These are phyloP conservation scores for Papilio gigon DNA, from an alignment of 2,888 invertebrate species.

Conservation along the genomic window DNA sequence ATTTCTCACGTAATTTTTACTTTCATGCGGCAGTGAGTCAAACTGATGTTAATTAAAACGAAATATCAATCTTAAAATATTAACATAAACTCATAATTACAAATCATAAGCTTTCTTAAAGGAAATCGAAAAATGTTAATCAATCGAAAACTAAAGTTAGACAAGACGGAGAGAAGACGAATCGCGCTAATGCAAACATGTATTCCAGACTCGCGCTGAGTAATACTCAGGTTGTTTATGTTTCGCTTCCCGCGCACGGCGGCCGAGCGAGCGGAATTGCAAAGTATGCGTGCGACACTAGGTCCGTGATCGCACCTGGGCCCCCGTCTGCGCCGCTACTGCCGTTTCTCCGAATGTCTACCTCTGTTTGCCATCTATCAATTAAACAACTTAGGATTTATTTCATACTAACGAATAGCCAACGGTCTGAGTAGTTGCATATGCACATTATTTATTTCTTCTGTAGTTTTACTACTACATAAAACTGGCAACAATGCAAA, in stretches of 20 bases:
- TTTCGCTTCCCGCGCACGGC: conserved; percentile 43
- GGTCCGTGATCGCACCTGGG: conserved; percentile 64
- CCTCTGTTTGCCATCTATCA: conserved; percentile 43
- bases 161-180: conserved; percentile 27
- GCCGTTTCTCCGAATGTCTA: conserved; percentile 63
- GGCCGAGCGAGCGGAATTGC: conserved; percentile 43
- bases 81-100: too few species aligned
- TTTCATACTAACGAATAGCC: background rate
- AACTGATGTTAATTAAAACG: too few species aligned
- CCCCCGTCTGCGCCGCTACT: conserved; percentile 48
- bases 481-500: too few species aligned
- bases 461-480: too few species aligned
- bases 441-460: background rate
- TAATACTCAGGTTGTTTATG: conserved; percentile 40
- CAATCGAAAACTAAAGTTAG: background rate
- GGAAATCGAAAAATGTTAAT: conserved; percentile 24
- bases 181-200: conserved; percentile 42
- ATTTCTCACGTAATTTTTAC: too few species aligned
- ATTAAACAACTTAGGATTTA: conserved; percentile 25
- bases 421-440: background rate
- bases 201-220: conserved; percentile 42
- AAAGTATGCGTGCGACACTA: conserved; percentile 52
- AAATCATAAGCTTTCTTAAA: too few species aligned
- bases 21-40: too few species aligned
- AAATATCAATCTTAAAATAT: too few species aligned